Conservation (phyloP, 2,888 invertebrate species). For the Diarsia rubi region DNA sequence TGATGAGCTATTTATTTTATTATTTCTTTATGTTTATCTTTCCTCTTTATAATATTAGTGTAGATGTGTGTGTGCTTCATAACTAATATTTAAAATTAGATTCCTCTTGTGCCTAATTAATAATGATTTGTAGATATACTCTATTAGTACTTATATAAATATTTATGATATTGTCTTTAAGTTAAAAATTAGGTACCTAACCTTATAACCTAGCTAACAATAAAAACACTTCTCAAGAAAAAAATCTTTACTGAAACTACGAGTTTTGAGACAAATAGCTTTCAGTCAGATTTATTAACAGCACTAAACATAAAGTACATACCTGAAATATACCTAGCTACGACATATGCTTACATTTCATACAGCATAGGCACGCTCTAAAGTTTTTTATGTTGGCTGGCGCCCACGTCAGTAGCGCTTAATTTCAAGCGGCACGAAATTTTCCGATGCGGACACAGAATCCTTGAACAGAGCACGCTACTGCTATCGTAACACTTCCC, state of each 20-base stretch:
- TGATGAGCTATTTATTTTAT: too few species aligned
- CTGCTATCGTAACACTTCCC: conserved; percentile 44
- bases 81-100: background rate
- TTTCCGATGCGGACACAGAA: conserved; percentile 38
- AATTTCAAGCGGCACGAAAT: conserved; percentile 51
- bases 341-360: background rate
- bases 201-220: background rate
- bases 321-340: conserved; percentile 20
- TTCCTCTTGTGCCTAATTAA: background rate
- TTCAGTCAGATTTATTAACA: background rate
- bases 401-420: conserved; percentile 33
- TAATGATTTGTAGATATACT: background rate
- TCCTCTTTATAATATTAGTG: too few species aligned
- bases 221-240: background rate
- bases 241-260: background rate
- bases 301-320: conserved; percentile 9
- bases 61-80: background rate
- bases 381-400: conserved; percentile 21
- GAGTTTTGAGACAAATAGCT: background rate
- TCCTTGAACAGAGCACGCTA: conserved; percentile 49
- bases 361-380: background rate
- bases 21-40: too few species aligned
- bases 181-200: background rate
- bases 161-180: too few species aligned
- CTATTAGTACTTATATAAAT: too few species aligned